Evolutionary conservation across 2,797 vertebrate species (phyloP), one percentile per base, ranked within the genome.

Genomic region (Notoglanidium macrostoma): DNA sequence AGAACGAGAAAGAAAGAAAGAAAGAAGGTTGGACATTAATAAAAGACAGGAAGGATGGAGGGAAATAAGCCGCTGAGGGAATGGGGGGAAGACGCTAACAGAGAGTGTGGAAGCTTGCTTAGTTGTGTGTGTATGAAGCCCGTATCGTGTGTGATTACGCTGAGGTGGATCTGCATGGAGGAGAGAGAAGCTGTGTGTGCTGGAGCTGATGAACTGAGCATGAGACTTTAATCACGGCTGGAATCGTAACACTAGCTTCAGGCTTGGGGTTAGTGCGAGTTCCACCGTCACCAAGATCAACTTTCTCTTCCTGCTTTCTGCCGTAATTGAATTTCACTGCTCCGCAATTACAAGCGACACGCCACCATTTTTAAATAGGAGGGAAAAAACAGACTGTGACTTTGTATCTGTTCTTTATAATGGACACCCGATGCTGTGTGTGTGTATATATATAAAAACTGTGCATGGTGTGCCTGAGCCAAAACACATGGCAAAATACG

Each of bases 401-500:
- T 81, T 57, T 85, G 79, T 84, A 55, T 21, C 32, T 40, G 46
- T 32, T 51, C 14, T 55, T 40, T 7, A 35, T 80, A 88, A 90
- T 65, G 85, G 83, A 78, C 65, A 87, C 72, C 61, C 7, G 35
- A 61, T 80, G 29, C 35, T 61, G 10, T 3, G 79, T 80, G 85
- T 76, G 63, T 70, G 87, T 70, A 65, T 87, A 84, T 54, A 83
- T 44, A 29, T 61, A 73, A 49, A 35, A 68, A 83, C 83, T 51
- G 67, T 80, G 82, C 80, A 76, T 72, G 46, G n/a, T 76, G 55
- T 86, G 84, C 72, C 87, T 86, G 86, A 89, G 55, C 63, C 68
- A 84, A 86, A 91, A 83, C 86, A 89, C 90, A 90, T 90, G 87
- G 85, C 57, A 21, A 44, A 49, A 87, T 57, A 74, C 68, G 73